Conservation (phyloP, 2,113 vertebrate genomes). For the Ariopsis seemanni region DNA sequence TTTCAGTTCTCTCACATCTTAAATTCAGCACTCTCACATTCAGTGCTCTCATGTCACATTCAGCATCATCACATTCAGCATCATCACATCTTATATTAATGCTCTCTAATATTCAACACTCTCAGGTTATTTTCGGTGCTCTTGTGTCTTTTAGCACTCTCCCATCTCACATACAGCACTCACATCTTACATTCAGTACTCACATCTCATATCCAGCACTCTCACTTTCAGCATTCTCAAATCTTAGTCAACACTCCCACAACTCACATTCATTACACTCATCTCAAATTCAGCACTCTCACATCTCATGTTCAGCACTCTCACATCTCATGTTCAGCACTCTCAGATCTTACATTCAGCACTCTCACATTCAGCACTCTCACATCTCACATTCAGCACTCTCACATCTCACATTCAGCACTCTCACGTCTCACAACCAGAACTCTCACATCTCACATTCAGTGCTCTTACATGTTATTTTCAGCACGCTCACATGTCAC, state of each 20-base stretch:
- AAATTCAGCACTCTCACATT: background rate
- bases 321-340: background rate
- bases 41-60: background rate
- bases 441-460: background rate
- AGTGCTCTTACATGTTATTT: background rate
- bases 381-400: background rate
- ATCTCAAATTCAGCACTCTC: background rate
- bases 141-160: background rate
- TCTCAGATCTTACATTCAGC: background rate
- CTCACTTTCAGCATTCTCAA: background rate
- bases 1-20: background rate
- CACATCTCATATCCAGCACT: background rate
- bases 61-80: background rate
- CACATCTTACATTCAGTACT: background rate
- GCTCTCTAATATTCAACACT: background rate
- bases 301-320: background rate
- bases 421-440: background rate
- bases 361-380: background rate
- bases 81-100: background rate
- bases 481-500: background rate
- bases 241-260: background rate
- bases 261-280: background rate
- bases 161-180: background rate
- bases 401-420: background rate
- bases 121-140: background rate